These are phyloP conservation scores for Melanotus villosus DNA, from an alignment of 2,888 invertebrate species.

Conservation along the genomic window DNA sequence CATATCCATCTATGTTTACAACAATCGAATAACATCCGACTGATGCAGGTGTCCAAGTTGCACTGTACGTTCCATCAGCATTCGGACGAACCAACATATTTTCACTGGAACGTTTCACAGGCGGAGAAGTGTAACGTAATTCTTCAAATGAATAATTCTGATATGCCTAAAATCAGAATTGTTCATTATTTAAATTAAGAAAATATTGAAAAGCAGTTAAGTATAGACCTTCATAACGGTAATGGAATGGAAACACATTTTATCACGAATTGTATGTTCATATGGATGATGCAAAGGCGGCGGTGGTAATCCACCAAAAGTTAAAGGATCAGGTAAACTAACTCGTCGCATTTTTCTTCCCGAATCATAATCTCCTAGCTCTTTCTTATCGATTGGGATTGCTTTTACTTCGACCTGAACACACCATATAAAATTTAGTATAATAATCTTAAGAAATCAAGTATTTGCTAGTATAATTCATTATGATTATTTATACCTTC, in stretches of 20 bases:
- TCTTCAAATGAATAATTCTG: slow-evolving; percentile 97
- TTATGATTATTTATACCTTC: slow-evolving; percentile 73
- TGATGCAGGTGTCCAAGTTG: slow-evolving; percentile 93
- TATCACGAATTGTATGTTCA: slow-evolving; percentile 89
- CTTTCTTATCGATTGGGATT: slow-evolving; percentile 79
- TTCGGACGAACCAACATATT: slow-evolving; percentile 84
- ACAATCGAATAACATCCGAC: slow-evolving; percentile 92
- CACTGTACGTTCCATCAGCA: slow-evolving; percentile 85
- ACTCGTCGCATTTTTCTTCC: slow-evolving; percentile 72
- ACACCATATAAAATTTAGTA: no score
- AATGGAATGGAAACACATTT: slow-evolving; percentile 94
- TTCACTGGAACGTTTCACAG: slow-evolving; percentile 81
- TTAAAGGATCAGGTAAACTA: slow-evolving; percentile 72
- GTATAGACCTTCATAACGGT: slow-evolving; percentile 89
- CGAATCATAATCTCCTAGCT: slow-evolving; percentile 74
- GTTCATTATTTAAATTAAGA: not conserved
- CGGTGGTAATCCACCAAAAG: slow-evolving; percentile 76
- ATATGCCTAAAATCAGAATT: slow-evolving; percentile 75
- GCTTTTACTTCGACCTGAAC: slow-evolving; percentile 84
- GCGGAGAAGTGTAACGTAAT: slow-evolving; percentile 80
- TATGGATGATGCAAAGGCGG: slow-evolving; percentile 81
- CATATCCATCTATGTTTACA: slow-evolving; percentile 89
- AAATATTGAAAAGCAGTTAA: not conserved
- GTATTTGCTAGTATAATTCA: slow-evolving; percentile 51
- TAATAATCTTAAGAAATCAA: not conserved